phyloP scores from a whole-genome alignment of 2,797 vertebrate species.

The Euphonia xanthogaster region DNA sequence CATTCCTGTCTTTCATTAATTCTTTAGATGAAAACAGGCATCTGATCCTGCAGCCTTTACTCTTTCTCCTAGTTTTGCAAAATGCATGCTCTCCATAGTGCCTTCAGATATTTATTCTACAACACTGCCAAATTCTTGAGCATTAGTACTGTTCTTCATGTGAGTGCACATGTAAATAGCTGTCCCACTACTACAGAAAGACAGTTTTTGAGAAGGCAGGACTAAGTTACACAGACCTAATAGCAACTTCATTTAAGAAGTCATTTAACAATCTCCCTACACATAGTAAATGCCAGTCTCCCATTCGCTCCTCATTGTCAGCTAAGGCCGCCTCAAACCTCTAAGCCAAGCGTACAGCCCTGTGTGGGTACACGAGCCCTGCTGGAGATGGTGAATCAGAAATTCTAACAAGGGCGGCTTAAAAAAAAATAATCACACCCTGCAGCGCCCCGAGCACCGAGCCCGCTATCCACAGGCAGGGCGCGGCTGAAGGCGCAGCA shows the following conservation, averaged over 20 bases:
- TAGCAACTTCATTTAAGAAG: background rate
- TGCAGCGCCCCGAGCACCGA: fast-evolving
- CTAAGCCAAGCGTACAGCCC: fast-evolving
- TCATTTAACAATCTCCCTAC: background rate
- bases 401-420: fast-evolving
- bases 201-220: background rate
- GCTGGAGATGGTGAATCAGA: background rate
- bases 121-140: background rate
- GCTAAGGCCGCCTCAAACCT: background rate
- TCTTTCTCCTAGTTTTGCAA: background rate
- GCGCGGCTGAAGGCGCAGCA: fast-evolving
- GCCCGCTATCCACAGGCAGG: too few relatives aligned
- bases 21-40: background rate
- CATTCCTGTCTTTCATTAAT: background rate
- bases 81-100: background rate
- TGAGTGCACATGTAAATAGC: background rate
- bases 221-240: background rate
- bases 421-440: background rate
- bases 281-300: fast-evolving
- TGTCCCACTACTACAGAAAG: background rate
- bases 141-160: fast-evolving
- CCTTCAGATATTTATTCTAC: background rate
- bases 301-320: background rate
- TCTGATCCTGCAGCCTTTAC: background rate
- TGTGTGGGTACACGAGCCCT: fast-evolving